A percentile compares a stretch with the other conserved stretches of the same genome.
These are phyloP conservation scores for Mylabris sibirica DNA, from an alignment of 2,888 invertebrate genomes.

Conservation along the genomic window DNA sequence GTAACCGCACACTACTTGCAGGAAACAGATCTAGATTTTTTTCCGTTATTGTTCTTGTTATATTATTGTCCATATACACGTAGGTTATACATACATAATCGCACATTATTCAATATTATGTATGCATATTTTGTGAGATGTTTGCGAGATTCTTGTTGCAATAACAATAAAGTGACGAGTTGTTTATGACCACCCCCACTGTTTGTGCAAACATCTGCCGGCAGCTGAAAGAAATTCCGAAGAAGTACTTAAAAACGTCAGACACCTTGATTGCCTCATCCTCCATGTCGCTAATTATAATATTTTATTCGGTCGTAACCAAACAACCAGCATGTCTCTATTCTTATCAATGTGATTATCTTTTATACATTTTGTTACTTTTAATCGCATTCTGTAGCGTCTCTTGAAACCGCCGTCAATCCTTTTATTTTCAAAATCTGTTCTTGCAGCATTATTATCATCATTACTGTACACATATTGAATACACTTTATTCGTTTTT, in stretches of 20 bases:
- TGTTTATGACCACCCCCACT: constrained; percentile 19
- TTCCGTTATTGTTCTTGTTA: neutral
- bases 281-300: constrained; percentile 42
- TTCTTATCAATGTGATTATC: constrained; percentile 48
- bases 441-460: neutral
- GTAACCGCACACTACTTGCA: constrained; percentile 7
- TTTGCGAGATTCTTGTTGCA: neutral
- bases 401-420: constrained; percentile 4
- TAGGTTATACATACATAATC: too few relatives aligned
- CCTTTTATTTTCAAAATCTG: neutral
- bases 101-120: constrained; percentile 9
- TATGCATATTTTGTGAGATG: neutral
- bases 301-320: constrained; percentile 43
- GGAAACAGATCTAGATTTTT: constrained; percentile 7
- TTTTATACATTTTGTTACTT: constrained; percentile 40
- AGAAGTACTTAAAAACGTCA: constrained; percentile 39
- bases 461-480: neutral
- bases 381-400: constrained; percentile 29
- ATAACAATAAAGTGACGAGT: constrained; percentile 13
- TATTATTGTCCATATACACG: neutral
- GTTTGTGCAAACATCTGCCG: constrained; percentile 20
- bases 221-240: constrained; percentile 41
- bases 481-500: neutral
- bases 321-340: constrained; percentile 34
- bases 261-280: constrained; percentile 39